Base-by-base conservation (phyloP, 2,888 invertebrate species). In the Mimas tiliae region DNA sequence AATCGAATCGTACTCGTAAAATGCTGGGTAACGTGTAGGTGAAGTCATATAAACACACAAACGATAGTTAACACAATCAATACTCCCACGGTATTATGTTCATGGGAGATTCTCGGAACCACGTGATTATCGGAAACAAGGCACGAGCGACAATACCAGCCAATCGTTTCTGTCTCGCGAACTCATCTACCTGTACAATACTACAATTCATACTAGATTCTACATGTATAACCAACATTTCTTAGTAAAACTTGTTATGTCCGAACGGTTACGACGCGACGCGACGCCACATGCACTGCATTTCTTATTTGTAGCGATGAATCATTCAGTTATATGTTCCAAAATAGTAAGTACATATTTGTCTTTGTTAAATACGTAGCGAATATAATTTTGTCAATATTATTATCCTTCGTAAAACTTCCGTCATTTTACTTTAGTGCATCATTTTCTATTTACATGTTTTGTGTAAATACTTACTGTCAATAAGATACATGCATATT, bases 221-320 rank as follows among this genome's bases (percentile, higher is more conserved):
- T 27, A 27, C 4, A 27, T 27, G 27, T 27, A 27, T 42, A 42
- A 7, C 8, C 8, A 42, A 42, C 42, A 52, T 3, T 52, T 21
- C 52, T 27, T 27, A 52, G 33, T 33, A 52, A 52, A 52, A 52
- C 52, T 51, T 52, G 21, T 21, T 34, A 53, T 33, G 53, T 53
- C n/a, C 27, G 33, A 53, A 33, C 9, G 7, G 8, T 9, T 7
- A 38, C 38, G 9, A 6, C 34, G 34, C 34, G 33, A 6, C 6
- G 14, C 53, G 53, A n/a, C 53, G 53, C 1, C 53, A 53, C n/a
- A 53, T 33, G 53, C 33, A 53, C 53, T 33, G 52, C 27, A 27
- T 53, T 33, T 53, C 34, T 33, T 53, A 53, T 53, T 33, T n/a
- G 34, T 33, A 14, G 53, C 33, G 33, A 53, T 53, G 53, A 33